A percentile compares a stretch with the other conserved stretches of the same genome.
Conservation (phyloP, 2,113 vertebrate species). For the Plotosus lineatus region DNA sequence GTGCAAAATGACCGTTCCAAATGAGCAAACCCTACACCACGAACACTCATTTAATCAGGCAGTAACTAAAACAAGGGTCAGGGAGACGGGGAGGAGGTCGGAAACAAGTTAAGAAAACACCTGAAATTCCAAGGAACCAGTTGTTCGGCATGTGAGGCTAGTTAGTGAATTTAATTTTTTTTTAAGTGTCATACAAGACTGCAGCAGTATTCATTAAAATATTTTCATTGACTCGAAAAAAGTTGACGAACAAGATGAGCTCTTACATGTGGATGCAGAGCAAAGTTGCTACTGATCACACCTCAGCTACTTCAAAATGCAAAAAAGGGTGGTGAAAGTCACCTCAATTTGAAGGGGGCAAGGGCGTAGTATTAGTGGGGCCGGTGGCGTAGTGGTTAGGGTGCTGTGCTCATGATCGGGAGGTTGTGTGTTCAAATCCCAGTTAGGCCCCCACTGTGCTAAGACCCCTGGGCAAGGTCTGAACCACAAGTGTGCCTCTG, state of each 20-base stretch:
- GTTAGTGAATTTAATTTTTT: conserved; percentile 51
- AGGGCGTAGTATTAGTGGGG: too few relatives aligned
- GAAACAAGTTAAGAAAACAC: conserved; percentile 57
- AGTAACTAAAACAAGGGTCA: conserved; percentile 47
- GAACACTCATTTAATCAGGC: conserved; percentile 53
- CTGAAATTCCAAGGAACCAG: conserved; percentile 56
- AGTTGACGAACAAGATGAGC: neutral
- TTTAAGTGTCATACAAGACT: neutral
- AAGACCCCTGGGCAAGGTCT: too few relatives aligned
- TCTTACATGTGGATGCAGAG: neutral
- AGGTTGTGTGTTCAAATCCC: too few relatives aligned
- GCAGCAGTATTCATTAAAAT: neutral
- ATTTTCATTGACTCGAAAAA: neutral
- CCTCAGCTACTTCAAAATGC: neutral
- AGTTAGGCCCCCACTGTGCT: too few relatives aligned
- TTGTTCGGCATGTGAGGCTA: conserved; percentile 59
- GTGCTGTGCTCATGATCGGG: too few relatives aligned
- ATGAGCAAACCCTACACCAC: too few relatives aligned
- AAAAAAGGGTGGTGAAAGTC: neutral
- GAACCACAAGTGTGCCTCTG: too few relatives aligned
- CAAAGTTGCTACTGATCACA: neutral
- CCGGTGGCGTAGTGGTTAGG: too few relatives aligned
- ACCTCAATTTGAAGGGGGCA: neutral
- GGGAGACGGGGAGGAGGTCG: conserved; percentile 53
- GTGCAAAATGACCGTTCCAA: too few relatives aligned